These are phyloP conservation scores for Polydesmus complanatus DNA, from an alignment of 2,888 invertebrate species.

Conservation along the genomic window DNA sequence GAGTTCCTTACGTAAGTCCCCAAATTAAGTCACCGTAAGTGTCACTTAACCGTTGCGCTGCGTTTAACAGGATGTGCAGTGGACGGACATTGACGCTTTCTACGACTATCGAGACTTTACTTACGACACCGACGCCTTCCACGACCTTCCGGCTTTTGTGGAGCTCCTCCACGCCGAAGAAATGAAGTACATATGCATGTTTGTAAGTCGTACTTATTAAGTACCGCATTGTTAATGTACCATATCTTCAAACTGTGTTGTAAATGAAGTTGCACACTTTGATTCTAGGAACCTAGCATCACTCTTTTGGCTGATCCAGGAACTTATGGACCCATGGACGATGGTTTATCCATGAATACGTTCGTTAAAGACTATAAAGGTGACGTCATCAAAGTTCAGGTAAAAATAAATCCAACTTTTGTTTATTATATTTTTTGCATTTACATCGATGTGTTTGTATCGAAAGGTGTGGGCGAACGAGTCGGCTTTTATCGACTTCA, in stretches of 20 bases:
- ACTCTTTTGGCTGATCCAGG: constrained; percentile 53
- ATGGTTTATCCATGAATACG: constrained; percentile 53
- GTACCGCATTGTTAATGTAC: too few species aligned
- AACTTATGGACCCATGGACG: constrained; percentile 58
- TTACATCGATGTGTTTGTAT: constrained; percentile 44
- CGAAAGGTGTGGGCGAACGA: constrained; percentile 64
- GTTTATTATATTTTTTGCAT: too few species aligned
- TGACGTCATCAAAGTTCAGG: constrained; percentile 55
- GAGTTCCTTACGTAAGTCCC: constrained; percentile 26
- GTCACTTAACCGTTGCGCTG: background rate
- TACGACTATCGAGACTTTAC: constrained; percentile 32
- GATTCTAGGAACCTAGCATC: constrained; percentile 50
- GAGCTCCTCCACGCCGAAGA: constrained; percentile 24
- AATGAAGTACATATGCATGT: constrained; percentile 25
- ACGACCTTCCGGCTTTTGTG: constrained; percentile 24
- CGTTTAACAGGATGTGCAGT: constrained; percentile 24
- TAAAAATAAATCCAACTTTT: constrained; percentile 30
- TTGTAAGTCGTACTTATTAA: constrained; percentile 19
- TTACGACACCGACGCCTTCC: constrained; percentile 23
- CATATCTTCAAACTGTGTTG: too few species aligned
- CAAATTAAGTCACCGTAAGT: background rate
- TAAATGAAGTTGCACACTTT: too few species aligned
- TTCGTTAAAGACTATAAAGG: constrained; percentile 55
- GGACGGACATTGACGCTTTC: constrained; percentile 34
- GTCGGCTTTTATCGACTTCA: constrained; percentile 62